phyloP scores from a whole-genome alignment of 2,888 invertebrate species.

The Brachyptera risi region DNA sequence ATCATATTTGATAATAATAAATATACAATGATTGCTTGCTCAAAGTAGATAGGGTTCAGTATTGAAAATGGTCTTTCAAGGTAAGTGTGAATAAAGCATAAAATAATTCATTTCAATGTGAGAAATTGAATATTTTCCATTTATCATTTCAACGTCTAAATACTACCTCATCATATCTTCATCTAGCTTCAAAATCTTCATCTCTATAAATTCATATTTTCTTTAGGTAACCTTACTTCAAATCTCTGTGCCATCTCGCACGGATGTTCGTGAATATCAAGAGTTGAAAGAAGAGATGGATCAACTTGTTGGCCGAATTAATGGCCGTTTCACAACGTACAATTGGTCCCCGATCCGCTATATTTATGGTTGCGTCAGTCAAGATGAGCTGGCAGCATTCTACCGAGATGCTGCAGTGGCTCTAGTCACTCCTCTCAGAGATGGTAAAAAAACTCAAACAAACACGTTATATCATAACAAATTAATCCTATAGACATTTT shows the following conservation, averaged over 20 bases:
- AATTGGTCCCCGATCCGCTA: slow-evolving; percentile 91
- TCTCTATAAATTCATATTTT: too few species aligned
- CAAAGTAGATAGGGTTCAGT: too few species aligned
- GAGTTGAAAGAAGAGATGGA: slow-evolving; percentile 89
- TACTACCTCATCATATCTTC: too few species aligned
- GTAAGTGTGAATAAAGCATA: too few species aligned
- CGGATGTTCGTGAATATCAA: slow-evolving; percentile 86
- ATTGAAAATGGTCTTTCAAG: too few species aligned
- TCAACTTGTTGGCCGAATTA: slow-evolving; percentile 81
- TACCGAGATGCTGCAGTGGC: slow-evolving; percentile 85
- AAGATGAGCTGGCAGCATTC: slow-evolving; percentile 80
- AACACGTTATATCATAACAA: background rate
- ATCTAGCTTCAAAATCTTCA: too few species aligned
- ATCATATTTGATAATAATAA: too few species aligned
- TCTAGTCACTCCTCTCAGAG: slow-evolving; percentile 79
- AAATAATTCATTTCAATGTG: too few species aligned
- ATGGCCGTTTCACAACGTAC: slow-evolving; percentile 83
- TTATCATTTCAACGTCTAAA: too few species aligned
- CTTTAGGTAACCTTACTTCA: slow-evolving; percentile 63
- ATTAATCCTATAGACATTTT: background rate
- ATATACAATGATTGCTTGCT: too few species aligned
- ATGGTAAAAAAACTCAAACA: slow-evolving; percentile 56
- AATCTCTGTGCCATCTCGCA: slow-evolving; percentile 83
- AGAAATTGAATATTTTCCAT: too few species aligned
- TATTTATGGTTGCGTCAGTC: slow-evolving; percentile 83